Evolutionary conservation across 2,888 invertebrate species (phyloP), one percentile per base, ranked within the genome.

Genomic region (Proisotoma minuta): DNA sequence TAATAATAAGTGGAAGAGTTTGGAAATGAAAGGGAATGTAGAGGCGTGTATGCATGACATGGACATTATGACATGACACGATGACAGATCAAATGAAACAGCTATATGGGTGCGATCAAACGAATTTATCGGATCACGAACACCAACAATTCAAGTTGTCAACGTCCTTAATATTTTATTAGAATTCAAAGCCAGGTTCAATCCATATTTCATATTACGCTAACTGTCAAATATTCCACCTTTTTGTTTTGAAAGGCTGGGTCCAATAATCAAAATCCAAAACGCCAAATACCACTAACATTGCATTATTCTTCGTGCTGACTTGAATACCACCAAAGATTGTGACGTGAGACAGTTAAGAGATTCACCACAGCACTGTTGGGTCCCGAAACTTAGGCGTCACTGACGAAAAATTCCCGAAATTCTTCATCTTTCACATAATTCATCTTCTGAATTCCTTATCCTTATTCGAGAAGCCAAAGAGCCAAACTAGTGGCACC

Each of bases 11-110:
- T 43, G 43, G 20, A 43, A 43, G 10, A 43, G 43, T 43, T 43
- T 43, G 43, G 20, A 43, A n/a, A n/a, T n/a, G n/a, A n/a, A 43
- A 43, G 43, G 43, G 10, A 43, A 20, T 18, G 18, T n/a, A 26
- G 51, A 51, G 51, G 51, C 51, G 51, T 51, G 51, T 24, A 51
- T n/a, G n/a, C n/a, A n/a, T 51, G 51, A 51, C 51, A 51, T 24
- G 51, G 18, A 26, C 2, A n/a, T n/a, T n/a, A 43, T n/a, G 43
- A 43, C 43, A 43, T 43, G 43, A 43, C 43, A 43, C 18, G 43
- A 43, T 43, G 43, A 43, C 43, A 43, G 43, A 43, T 43, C 43
- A 43, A 43, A 43, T 43, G 43, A 43, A 43, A 43, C 18, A 20
- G 10, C 5, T 43, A n/a, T 20, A 43, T 43, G 43, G 43, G 43